Conservation (phyloP, 1,140 invertebrate genomes). For the Halesus radiatus region DNA sequence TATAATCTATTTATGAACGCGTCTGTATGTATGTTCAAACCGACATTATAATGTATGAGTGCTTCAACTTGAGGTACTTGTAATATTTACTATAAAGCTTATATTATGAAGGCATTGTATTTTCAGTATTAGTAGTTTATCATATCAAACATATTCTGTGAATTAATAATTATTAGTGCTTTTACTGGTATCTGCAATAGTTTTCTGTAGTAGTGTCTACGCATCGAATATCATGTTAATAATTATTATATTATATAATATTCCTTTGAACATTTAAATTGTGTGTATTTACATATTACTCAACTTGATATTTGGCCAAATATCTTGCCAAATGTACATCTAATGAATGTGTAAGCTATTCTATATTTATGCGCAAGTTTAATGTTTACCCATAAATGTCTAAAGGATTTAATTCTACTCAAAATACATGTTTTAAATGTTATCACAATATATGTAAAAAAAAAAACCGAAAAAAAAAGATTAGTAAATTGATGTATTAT, state of each 20-base stretch:
- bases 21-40: no score
- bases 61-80: not conserved
- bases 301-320: conserved; percentile 29
- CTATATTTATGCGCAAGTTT: conserved; percentile 9
- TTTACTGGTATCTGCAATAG: not conserved
- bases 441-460: no score
- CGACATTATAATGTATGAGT: not conserved
- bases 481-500: no score
- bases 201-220: not conserved
- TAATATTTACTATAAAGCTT: conserved; percentile 4
- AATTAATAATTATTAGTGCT: conserved; percentile 14
- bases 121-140: conserved; percentile 24
- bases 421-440: no score
- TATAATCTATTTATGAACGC: not conserved
- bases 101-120: conserved; percentile 25
- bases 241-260: not conserved
- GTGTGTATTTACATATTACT: not conserved
- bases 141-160: conserved; percentile 24
- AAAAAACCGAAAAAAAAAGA: no score
- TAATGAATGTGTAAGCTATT: conserved; percentile 6
- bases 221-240: not conserved
- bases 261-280: not conserved
- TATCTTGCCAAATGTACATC: conserved; percentile 30
- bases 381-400: conserved; percentile 18
- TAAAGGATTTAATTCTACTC: no score